Percentiles rank a stretch among this genome's conserved stretches.
These are phyloP conservation scores for Aulostomus chinensis DNA, from an alignment of 2,797 vertebrate genomes.

Conservation along the genomic window DNA sequence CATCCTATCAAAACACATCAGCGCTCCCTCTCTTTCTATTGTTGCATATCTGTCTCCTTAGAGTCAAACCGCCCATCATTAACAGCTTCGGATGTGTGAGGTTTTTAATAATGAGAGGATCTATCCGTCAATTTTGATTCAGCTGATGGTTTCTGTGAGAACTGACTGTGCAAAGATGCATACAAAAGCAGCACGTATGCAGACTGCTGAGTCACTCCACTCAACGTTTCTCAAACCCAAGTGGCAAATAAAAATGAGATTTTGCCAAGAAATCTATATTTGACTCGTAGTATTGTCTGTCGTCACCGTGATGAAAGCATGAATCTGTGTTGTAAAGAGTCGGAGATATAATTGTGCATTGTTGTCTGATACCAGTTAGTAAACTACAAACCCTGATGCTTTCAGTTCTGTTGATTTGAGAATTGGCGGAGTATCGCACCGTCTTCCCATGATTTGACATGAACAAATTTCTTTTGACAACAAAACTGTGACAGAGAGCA, in stretches of 20 bases:
- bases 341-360: too few relatives aligned
- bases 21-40: constrained; percentile 43
- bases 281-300: not conserved
- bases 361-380: too few relatives aligned
- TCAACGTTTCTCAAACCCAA: too few relatives aligned
- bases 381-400: too few relatives aligned
- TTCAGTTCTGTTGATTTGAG: too few relatives aligned
- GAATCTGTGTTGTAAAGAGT: too few relatives aligned
- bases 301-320: not conserved
- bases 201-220: not conserved
- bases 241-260: not conserved
- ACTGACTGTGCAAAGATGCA: not conserved
- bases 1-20: constrained; percentile 52
- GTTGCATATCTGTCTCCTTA: constrained; percentile 25
- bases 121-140: not conserved
- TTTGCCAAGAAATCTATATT: not conserved
- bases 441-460: too few relatives aligned
- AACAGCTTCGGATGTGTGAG: not conserved
- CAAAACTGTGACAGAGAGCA: too few relatives aligned
- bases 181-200: not conserved
- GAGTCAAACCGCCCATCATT: constrained; percentile 9
- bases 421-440: too few relatives aligned
- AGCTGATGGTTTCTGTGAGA: not conserved
- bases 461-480: too few relatives aligned
- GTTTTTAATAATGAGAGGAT: not conserved